phyloP scores from a whole-genome alignment of 2,797 vertebrate genomes.

The Sebastes trivittatus region DNA sequence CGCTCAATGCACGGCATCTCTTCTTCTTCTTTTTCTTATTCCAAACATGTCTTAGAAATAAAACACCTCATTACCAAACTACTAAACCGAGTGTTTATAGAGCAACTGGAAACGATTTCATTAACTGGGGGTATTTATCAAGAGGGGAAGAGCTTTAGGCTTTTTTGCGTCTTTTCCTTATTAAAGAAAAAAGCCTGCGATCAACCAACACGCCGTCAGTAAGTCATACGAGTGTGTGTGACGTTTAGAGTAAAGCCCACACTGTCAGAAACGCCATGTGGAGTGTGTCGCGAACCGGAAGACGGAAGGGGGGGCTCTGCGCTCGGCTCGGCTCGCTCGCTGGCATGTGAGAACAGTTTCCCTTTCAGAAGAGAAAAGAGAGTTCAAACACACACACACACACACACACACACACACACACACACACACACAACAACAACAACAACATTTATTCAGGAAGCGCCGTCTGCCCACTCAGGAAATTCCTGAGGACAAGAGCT shows the following conservation, averaged over 20 bases:
- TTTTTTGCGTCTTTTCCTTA: background rate
- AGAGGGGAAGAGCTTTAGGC: background rate
- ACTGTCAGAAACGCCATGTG: constrained; percentile 55
- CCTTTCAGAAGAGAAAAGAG: constrained; percentile 88
- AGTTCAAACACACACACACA: constrained; percentile 40
- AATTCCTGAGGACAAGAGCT: constrained; percentile 97
- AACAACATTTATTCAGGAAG: constrained; percentile 96
- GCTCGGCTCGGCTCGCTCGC: constrained; percentile 61
- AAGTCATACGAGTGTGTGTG: background rate
- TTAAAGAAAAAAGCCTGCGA: background rate
- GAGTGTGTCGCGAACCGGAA: constrained; percentile 76
- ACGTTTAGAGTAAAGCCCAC: constrained; percentile 9
- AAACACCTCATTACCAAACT: background rate
- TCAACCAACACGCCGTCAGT: background rate
- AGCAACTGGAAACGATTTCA: background rate
- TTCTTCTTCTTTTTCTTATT: background rate
- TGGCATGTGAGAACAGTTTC: constrained; percentile 88
- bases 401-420: constrained; percentile 11
- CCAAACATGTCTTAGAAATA: background rate
- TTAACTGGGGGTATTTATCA: background rate
- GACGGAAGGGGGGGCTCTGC: constrained; percentile 52
- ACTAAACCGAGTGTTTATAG: background rate
- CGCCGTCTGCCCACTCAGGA: constrained; percentile 98
- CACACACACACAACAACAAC: constrained; percentile 62
- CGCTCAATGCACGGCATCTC: background rate